A percentile compares a stretch with the other conserved stretches of the same genome.
Conservation (phyloP, 2,797 vertebrate genomes). For the Prunella strophiata region DNA sequence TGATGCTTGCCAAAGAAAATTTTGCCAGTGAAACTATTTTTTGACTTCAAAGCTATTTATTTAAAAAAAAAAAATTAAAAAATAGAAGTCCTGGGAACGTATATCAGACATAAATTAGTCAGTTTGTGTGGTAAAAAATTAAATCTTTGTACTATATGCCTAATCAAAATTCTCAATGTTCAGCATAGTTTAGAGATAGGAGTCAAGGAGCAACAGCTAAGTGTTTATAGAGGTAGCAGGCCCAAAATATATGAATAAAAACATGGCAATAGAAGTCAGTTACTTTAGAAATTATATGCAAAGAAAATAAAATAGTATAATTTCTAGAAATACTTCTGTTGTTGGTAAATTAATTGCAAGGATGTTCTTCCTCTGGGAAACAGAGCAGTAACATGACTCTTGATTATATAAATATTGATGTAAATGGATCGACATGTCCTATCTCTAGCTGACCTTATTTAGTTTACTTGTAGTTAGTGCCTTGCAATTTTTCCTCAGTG, state of each 20-base stretch:
- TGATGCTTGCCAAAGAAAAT: neutral
- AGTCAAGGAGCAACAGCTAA: neutral
- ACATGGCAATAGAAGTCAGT: fast-evolving
- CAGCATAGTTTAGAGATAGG: neutral
- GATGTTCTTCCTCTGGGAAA: neutral
- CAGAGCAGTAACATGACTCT: neutral
- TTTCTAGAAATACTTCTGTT: neutral
- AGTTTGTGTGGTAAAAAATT: neutral
- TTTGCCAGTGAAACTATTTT: neutral
- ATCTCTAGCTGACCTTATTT: neutral
- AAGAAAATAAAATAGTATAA: neutral
- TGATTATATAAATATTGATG: neutral
- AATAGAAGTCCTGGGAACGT: neutral
- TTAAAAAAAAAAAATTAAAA: neutral
- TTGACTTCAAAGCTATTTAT: neutral
- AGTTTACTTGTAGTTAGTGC: neutral
- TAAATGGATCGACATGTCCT: neutral
- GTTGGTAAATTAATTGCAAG: neutral
- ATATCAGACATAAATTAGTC: neutral
- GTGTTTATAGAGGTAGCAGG: neutral
- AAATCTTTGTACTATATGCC: neutral
- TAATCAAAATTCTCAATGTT: neutral
- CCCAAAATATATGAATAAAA: neutral
- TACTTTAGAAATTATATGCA: neutral
- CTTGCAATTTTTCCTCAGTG: neutral